These are phyloP conservation scores for Amblyjoppa fuscipennis DNA, from an alignment of 2,888 invertebrate genomes.

Conservation along the genomic window DNA sequence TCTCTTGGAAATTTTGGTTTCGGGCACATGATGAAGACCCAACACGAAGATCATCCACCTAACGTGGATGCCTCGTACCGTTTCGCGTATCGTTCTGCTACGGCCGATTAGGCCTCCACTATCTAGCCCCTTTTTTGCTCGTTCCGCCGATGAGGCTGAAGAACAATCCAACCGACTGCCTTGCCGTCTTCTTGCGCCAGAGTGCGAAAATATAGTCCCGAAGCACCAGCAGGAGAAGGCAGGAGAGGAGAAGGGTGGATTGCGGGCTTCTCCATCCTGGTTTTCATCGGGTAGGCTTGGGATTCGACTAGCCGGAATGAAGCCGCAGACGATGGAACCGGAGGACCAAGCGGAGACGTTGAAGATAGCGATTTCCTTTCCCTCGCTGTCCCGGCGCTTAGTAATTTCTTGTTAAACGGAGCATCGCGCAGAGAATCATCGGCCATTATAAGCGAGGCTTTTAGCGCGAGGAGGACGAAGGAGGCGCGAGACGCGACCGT, in stretches of 20 bases:
- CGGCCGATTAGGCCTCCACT: neutral
- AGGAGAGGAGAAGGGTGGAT: neutral
- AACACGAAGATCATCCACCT: neutral
- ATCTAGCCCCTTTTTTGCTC: neutral
- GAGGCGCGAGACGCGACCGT: neutral
- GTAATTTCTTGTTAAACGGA: constrained; percentile 62
- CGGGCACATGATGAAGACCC: neutral
- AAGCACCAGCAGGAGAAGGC: neutral
- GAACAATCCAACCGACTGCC: neutral
- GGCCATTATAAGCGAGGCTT: constrained; percentile 58
- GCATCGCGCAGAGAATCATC: constrained; percentile 65
- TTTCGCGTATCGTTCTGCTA: neutral
- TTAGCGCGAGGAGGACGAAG: constrained; percentile 42
- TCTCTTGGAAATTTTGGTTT: too few relatives aligned
- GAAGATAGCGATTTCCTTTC: neutral
- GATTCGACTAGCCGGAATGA: neutral
- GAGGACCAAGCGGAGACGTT: neutral
- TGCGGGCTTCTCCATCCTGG: neutral
- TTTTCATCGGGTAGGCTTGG: neutral
- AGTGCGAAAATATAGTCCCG: constrained; percentile 15
- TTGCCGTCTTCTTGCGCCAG: neutral
- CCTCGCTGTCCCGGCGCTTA: constrained; percentile 6
- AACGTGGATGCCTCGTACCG: neutral
- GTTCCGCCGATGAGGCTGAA: neutral
- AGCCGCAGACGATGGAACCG: neutral